Conservation (phyloP, 92 coral and sea anemone species). For the Palythoa caribaeorum region DNA sequence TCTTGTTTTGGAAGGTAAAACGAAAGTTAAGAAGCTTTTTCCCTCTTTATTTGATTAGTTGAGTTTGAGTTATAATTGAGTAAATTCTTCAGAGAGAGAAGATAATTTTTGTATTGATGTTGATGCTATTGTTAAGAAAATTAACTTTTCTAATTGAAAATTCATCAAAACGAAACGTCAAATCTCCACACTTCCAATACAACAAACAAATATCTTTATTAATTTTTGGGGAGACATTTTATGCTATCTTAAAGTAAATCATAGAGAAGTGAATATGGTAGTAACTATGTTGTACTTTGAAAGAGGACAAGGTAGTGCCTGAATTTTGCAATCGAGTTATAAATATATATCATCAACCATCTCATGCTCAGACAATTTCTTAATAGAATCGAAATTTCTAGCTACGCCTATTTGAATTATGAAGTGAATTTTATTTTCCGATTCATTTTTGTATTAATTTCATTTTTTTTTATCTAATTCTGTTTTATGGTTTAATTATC, state of each 20-base stretch:
- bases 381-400: background rate
- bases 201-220: background rate
- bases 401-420: constrained; percentile 28
- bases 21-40: background rate
- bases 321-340: constrained; percentile 2
- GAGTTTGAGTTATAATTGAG: background rate
- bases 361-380: background rate
- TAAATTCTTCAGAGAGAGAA: background rate
- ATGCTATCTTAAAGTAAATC: background rate
- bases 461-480: background rate
- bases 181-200: background rate
- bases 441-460: background rate
- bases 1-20: background rate
- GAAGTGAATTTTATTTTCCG: constrained; percentile 3
- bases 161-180: background rate
- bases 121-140: constrained; percentile 18
- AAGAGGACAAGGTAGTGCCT: background rate
- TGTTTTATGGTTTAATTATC: constrained; percentile 19
- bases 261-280: background rate
- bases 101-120: background rate
- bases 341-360: background rate
- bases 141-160: background rate
- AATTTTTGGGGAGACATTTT: background rate
- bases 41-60: background rate
- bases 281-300: background rate